Evolutionary conservation across 2,797 vertebrate species (phyloP).

Genomic region (Sebastiscus tertius): DNA sequence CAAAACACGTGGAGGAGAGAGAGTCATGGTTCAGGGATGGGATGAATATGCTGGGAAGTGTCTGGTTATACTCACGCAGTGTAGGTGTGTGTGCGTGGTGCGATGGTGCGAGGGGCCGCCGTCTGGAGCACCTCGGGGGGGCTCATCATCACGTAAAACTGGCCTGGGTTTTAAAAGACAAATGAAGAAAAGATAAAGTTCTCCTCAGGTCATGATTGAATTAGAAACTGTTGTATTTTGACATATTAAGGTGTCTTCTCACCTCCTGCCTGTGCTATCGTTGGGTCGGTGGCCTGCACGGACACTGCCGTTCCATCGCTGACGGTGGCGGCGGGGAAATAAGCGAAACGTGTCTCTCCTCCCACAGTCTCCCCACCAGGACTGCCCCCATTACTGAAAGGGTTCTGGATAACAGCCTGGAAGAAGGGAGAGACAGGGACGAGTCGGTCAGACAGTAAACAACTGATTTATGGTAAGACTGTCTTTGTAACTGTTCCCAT

Average conservation of each 20-base stretch:
- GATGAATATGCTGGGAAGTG: not conserved
- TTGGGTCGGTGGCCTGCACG: constrained; percentile 89
- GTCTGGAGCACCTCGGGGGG: constrained; percentile 91
- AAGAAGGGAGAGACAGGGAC: accelerated
- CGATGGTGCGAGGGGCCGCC: constrained; percentile 86
- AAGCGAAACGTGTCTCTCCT: constrained; percentile 91
- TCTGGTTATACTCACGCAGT: constrained; percentile 83
- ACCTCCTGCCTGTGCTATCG: constrained; percentile 91
- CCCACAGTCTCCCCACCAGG: constrained; percentile 88
- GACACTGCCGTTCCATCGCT: constrained; percentile 89
- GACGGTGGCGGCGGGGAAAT: constrained; percentile 90
- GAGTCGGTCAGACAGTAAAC: not conserved
- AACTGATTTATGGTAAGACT: not conserved
- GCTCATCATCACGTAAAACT: constrained; percentile 97
- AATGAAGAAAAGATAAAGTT: not conserved
- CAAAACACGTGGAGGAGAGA: not conserved
- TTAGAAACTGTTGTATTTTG: not conserved
- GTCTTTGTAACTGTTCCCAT: not conserved
- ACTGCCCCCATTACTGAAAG: constrained; percentile 94
- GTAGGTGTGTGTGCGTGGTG: constrained; percentile 91
- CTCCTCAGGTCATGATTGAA: not conserved
- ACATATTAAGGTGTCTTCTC: constrained; percentile 22
- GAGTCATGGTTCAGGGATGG: not conserved
- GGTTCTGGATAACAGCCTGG: constrained; percentile 95
- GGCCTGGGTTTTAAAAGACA: constrained; percentile 73